Conservation (phyloP, 2,113 vertebrate species). For the Cnemophilus loriae region DNA sequence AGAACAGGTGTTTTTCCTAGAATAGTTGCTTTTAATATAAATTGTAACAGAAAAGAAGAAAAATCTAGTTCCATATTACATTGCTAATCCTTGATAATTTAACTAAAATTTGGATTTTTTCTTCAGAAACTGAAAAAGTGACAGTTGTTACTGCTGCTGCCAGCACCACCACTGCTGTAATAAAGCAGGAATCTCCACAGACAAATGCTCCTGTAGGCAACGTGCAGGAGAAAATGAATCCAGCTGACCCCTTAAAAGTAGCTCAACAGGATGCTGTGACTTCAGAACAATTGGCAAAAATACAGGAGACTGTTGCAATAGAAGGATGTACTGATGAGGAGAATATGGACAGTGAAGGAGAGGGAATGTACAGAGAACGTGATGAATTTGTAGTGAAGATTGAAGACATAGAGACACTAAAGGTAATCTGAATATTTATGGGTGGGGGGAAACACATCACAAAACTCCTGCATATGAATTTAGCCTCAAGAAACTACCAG, state of each 20-base stretch:
- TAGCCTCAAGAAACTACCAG: neutral
- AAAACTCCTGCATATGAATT: neutral
- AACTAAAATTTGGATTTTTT: slow-evolving; percentile 14
- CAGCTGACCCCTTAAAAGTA: slow-evolving; percentile 60
- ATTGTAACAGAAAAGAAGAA: neutral
- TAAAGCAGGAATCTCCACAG: slow-evolving; percentile 74
- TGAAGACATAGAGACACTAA: slow-evolving; percentile 91
- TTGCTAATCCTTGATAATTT: neutral
- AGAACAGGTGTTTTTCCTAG: neutral
- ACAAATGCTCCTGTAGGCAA: slow-evolving; percentile 52
- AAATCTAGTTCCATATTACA: neutral
- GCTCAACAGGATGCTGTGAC: slow-evolving; percentile 67
- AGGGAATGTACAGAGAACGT: slow-evolving; percentile 95
- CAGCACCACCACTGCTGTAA: neutral
- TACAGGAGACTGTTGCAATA: slow-evolving; percentile 82
- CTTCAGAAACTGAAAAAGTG: slow-evolving; percentile 65
- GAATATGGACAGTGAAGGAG: slow-evolving; percentile 90
- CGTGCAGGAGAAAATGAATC: slow-evolving; percentile 61
- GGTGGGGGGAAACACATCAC: no score
- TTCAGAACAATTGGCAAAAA: slow-evolving; percentile 77
- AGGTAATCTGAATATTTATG: slow-evolving; percentile 74
- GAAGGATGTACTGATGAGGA: slow-evolving; percentile 93
- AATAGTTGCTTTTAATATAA: neutral
- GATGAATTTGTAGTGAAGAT: slow-evolving; percentile 98
- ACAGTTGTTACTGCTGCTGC: slow-evolving; percentile 14